phyloP scores from a whole-genome alignment of 2,113 vertebrate species.

The Strix aluco region DNA sequence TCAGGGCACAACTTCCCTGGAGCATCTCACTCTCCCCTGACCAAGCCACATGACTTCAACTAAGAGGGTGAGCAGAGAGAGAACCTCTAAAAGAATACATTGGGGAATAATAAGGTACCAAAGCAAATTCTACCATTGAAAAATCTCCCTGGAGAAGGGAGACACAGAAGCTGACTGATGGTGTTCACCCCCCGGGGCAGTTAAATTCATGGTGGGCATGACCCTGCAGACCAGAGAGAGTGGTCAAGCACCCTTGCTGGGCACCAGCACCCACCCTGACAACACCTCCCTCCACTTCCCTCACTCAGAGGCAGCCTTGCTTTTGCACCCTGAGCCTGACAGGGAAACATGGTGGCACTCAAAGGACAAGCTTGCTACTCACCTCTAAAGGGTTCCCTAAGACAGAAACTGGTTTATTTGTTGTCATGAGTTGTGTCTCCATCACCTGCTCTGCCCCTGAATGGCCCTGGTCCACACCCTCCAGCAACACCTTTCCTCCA shows the following conservation, averaged over 20 bases:
- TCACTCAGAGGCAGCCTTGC: neutral
- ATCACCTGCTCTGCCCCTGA: neutral
- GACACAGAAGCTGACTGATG: neutral
- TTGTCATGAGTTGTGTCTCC: neutral
- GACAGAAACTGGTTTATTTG: neutral
- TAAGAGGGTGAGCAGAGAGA: neutral
- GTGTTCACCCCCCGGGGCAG: neutral
- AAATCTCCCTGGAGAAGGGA: neutral
- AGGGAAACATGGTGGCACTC: neutral
- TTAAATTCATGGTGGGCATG: neutral
- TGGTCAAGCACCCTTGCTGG: neutral
- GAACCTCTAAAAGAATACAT: fast-evolving
- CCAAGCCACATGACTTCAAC: neutral
- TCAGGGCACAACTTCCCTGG: neutral
- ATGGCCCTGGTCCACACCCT: neutral
- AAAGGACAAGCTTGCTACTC: neutral
- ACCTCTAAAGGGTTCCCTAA: neutral
- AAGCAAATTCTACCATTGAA: neutral
- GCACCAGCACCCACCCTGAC: neutral
- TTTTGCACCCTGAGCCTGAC: neutral
- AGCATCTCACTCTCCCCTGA: neutral
- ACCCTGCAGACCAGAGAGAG: neutral
- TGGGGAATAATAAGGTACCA: neutral
- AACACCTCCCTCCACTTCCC: neutral
- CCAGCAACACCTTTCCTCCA: neutral